Evolutionary conservation across 2,888 invertebrate genomes (phyloP).

Genomic region (Cinara cedri): DNA sequence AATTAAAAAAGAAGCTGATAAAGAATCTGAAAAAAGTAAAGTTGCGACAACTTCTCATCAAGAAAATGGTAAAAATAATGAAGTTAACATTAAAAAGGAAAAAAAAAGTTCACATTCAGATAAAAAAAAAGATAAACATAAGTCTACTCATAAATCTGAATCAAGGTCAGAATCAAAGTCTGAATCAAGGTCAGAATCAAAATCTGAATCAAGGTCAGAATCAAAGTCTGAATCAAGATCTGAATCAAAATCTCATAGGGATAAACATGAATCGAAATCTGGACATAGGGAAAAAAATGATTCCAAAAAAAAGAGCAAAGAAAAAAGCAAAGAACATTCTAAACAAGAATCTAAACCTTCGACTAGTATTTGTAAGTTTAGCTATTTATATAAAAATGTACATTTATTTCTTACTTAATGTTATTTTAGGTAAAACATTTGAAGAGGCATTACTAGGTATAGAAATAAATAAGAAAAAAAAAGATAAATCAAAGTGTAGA

Average conservation of each 20-base stretch:
- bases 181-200: slow-evolving; percentile 52
- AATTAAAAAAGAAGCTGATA: slow-evolving; percentile 45
- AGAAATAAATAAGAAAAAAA: slow-evolving; percentile 58
- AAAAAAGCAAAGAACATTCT: not conserved
- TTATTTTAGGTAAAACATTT: slow-evolving; percentile 60
- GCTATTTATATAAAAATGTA: not conserved
- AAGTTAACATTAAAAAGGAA: slow-evolving; percentile 53
- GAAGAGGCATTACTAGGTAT: slow-evolving; percentile 60
- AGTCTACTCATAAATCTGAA: slow-evolving; percentile 58
- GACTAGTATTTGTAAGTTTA: slow-evolving; percentile 56
- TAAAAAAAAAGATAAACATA: slow-evolving; percentile 59
- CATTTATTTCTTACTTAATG: slow-evolving; percentile 14
- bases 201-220: slow-evolving; percentile 55
- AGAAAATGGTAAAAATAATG: slow-evolving; percentile 8
- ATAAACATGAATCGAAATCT: slow-evolving; percentile 59
- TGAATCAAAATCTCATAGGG: slow-evolving; percentile 57
- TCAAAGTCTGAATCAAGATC: slow-evolving; percentile 19
- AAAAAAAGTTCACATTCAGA: slow-evolving; percentile 58
- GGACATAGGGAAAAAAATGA: slow-evolving; percentile 58
- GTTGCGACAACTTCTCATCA: slow-evolving; percentile 37
- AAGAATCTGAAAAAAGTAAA: slow-evolving; percentile 37
- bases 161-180: slow-evolving; percentile 23
- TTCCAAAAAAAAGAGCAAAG: slow-evolving; percentile 45
- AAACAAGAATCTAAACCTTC: slow-evolving; percentile 50
- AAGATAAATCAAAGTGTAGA: slow-evolving; percentile 59